phyloP scores from a whole-genome alignment of 2,113 vertebrate genomes.

The Phalacrocorax pelagicus region DNA sequence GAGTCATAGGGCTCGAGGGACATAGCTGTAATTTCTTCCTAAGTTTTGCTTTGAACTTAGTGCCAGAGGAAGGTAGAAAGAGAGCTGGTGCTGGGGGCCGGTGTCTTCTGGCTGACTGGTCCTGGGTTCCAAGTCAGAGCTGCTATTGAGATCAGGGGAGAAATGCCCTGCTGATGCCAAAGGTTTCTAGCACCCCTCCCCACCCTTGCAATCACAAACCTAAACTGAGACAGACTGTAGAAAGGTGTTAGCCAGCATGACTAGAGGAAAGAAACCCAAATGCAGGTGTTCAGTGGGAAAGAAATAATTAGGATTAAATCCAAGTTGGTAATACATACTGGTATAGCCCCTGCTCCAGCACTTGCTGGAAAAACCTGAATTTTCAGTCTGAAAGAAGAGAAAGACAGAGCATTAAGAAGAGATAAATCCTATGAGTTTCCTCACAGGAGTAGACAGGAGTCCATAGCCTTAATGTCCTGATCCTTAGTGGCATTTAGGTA shows the following conservation, averaged over 20 bases:
- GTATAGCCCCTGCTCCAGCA: not conserved
- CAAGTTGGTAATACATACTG: not conserved
- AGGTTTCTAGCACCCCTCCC: not conserved
- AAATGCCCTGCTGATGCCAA: not conserved
- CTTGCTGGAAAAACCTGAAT: not conserved
- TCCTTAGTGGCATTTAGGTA: not conserved
- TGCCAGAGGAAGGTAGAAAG: not conserved
- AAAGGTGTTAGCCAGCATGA: not conserved
- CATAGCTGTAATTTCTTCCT: not conserved
- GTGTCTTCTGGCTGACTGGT: not conserved
- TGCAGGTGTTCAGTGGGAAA: not conserved
- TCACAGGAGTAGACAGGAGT: not conserved
- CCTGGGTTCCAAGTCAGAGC: not conserved
- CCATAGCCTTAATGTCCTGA: not conserved
- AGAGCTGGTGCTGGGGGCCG: rapidly evolving
- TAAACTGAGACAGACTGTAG: not conserved
- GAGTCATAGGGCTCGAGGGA: not conserved
- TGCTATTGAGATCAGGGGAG: not conserved
- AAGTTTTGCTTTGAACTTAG: not conserved
- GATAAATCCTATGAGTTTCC: not conserved
- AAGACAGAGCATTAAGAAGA: not conserved
- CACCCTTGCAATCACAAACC: not conserved
- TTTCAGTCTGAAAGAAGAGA: not conserved
- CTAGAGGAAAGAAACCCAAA: not conserved
- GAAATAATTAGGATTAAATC: not conserved